Conservation (phyloP, 1,140 invertebrate genomes). For the Diorhabda sublineata region DNA sequence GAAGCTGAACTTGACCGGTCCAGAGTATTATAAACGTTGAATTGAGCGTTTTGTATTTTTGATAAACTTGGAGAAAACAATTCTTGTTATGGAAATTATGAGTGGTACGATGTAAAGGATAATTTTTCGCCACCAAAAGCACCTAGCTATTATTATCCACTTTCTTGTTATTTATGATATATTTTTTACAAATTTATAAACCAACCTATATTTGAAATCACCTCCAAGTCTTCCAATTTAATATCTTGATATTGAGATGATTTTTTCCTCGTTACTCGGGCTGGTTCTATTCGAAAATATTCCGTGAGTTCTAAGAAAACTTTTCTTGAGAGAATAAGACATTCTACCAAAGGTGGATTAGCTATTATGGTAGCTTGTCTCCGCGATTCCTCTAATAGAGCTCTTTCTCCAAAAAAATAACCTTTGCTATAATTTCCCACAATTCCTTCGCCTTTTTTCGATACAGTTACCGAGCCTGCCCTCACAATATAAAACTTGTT, state of each 20-base stretch:
- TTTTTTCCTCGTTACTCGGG: slow-evolving; percentile 41
- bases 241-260: slow-evolving; percentile 61
- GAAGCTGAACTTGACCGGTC: too few relatives aligned
- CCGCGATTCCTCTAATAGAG: slow-evolving; percentile 73
- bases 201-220: slow-evolving; percentile 35
- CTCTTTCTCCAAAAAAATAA: slow-evolving; percentile 76
- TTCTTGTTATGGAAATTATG: too few relatives aligned
- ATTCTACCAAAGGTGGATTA: slow-evolving; percentile 82
- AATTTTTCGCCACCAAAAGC: too few relatives aligned
- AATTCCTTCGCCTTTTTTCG: slow-evolving; percentile 57
- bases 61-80: too few relatives aligned
- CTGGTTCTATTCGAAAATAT: slow-evolving; percentile 22
- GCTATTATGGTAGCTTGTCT: slow-evolving; percentile 83
- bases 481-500: slow-evolving; percentile 97
- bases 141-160: too few relatives aligned
- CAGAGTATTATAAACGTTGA: too few relatives aligned
- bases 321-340: slow-evolving; percentile 82
- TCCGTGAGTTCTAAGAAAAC: slow-evolving; percentile 40
- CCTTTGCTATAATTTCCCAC: slow-evolving; percentile 64
- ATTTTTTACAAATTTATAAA: too few relatives aligned
- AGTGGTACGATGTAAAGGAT: too few relatives aligned
- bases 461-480: slow-evolving; percentile 81
- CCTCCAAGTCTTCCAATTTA: slow-evolving; percentile 71
- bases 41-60: too few relatives aligned
- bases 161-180: too few relatives aligned